Conservation (phyloP, 2,113 vertebrate species). For the Natator depressus region DNA sequence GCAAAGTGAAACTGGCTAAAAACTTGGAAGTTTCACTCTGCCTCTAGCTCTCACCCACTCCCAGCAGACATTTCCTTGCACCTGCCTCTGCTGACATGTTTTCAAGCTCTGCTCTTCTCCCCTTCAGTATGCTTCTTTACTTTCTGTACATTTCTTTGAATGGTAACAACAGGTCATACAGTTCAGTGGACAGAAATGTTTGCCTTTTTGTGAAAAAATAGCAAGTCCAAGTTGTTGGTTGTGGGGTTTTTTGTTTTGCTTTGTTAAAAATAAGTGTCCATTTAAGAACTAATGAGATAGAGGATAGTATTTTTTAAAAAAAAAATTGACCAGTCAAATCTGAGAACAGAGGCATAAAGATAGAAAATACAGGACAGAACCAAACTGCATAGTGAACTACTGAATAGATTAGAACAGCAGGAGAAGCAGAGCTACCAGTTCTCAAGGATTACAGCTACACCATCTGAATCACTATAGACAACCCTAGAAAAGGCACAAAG, state of each 20-base stretch:
- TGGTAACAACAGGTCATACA: not conserved
- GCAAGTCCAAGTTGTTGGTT: not conserved
- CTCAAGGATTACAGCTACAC: not conserved
- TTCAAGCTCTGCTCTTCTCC: not conserved
- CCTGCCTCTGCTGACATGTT: no score
- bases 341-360: not conserved
- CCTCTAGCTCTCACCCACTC: not conserved
- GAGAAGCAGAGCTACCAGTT: not conserved
- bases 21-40: not conserved
- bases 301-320: not conserved
- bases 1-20: not conserved
- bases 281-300: not conserved
- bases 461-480: not conserved
- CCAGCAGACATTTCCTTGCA: not conserved
- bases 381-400: fast-evolving
- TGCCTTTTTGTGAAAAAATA: not conserved
- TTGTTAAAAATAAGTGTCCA: not conserved
- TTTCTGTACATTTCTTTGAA: not conserved
- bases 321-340: not conserved
- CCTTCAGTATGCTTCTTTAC: not conserved
- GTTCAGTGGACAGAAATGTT: not conserved
- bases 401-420: not conserved
- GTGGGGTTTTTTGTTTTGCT: not conserved
- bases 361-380: not conserved
- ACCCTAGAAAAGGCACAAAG: not conserved